Percentiles rank a stretch among this genome's conserved stretches.
Evolutionary conservation across 2,797 vertebrate genomes (phyloP).

Genomic region (Periophthalmus magnuspinnatus): DNA sequence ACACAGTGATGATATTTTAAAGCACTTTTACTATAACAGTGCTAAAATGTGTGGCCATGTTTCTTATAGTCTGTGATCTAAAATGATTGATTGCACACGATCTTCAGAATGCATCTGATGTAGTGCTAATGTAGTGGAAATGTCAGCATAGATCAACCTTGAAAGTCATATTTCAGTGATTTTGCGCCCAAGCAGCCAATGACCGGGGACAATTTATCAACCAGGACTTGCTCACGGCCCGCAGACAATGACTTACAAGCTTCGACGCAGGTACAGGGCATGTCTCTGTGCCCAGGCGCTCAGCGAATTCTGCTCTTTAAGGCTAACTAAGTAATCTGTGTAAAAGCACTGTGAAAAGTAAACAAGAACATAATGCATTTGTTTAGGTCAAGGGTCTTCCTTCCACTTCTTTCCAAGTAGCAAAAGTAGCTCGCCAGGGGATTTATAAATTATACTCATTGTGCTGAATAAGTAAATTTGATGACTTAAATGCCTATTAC

Average conservation of each 20-base stretch:
- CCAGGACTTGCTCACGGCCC: constrained; percentile 46
- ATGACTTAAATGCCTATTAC: no score
- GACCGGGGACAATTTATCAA: constrained; percentile 67
- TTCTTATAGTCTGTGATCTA: constrained; percentile 46
- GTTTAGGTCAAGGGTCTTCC: no score
- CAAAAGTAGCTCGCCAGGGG: no score
- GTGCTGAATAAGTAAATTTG: no score
- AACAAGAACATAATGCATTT: neutral
- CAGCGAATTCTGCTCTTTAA: constrained; percentile 10
- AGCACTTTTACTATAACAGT: constrained; percentile 25
- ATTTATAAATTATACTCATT: no score
- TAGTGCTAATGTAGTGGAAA: constrained; percentile 74
- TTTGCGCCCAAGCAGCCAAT: constrained; percentile 67
- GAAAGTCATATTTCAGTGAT: constrained; percentile 76
- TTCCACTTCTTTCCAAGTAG: no score
- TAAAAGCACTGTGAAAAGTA: neutral
- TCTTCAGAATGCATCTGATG: constrained; percentile 62
- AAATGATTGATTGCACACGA: constrained; percentile 50
- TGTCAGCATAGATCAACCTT: constrained; percentile 73
- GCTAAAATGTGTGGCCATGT: constrained; percentile 28
- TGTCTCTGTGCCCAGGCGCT: constrained; percentile 11
- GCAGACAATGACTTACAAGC: constrained; percentile 67
- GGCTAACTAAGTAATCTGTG: constrained; percentile 25
- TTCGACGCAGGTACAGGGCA: constrained; percentile 46
- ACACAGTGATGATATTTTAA: constrained; percentile 17